Conservation (phyloP, 2,888 invertebrate species). For the Petrolisthes cinctipes region DNA sequence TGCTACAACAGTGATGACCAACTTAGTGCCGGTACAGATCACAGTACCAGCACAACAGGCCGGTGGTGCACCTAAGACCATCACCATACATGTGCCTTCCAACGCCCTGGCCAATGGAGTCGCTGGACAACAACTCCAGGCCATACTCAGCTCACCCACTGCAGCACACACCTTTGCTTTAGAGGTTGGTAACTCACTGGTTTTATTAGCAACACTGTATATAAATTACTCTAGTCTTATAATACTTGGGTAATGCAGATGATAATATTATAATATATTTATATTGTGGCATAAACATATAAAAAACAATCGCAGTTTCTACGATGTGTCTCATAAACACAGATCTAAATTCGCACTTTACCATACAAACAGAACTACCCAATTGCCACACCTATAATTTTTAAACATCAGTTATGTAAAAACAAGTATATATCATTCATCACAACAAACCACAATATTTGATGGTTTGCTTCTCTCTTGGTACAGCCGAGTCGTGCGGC, state of each 20-base stretch:
- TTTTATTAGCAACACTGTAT: background rate
- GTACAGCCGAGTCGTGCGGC: slow-evolving; percentile 58
- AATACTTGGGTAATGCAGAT: too few relatives aligned
- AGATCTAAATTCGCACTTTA: background rate
- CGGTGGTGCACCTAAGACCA: slow-evolving; percentile 65
- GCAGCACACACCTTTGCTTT: slow-evolving; percentile 65
- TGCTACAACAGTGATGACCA: slow-evolving; percentile 23
- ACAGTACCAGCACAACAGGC: slow-evolving; percentile 76
- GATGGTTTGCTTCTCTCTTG: background rate
- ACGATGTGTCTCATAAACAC: background rate
- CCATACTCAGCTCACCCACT: slow-evolving; percentile 64
- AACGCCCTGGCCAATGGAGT: slow-evolving; percentile 64
- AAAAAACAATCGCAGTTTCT: too few relatives aligned
- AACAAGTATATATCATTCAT: background rate
- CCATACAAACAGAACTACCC: background rate
- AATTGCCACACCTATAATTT: background rate
- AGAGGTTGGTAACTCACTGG: slow-evolving; percentile 34
- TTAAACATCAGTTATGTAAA: background rate
- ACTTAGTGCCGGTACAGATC: slow-evolving; percentile 75
- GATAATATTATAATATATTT: too few relatives aligned
- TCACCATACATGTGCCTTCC: slow-evolving; percentile 65
- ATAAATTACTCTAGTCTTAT: too few relatives aligned
- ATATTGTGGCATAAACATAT: too few relatives aligned
- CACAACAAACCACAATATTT: background rate
- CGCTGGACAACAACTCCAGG: slow-evolving; percentile 64